Base-by-base conservation (phyloP, 2,113 vertebrate genomes). In the Anser cygnoides region DNA sequence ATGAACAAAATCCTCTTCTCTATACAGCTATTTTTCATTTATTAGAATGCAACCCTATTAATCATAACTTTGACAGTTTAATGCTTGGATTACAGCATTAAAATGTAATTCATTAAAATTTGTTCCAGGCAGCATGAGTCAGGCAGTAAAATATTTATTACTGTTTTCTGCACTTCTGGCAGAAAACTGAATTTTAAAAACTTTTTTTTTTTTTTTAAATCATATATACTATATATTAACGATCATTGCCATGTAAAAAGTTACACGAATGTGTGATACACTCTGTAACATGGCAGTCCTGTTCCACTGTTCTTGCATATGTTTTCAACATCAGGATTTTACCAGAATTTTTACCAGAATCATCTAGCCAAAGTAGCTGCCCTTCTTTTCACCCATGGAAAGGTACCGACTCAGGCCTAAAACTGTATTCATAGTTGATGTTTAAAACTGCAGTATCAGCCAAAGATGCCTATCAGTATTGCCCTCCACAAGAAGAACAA, bases 81-180 rank as follows among this genome's bases (percentile, higher is more conserved):
- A 92, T 94, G 87, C 90, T 96, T 96, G 84, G 75, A 90, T 93
- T 96, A 61, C n/a, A 96, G 44, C 59, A 97, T 96, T 89, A 96
- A 97, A 91, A 92, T 94, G 52, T 92, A 97, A 96, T 94, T 93
- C 93, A 97, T 97, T 96, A 97, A 97, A 97, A 95, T 96, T 79
- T 96, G 52, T 97, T 97, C 84, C 72, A 96, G 88, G 88, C 87
- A 96, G 13, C 9, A 6, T 96, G 89, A 96, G 82, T 94, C 91
- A 96, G 61, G 26, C 71, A 96, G 74, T 92, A 94, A 96, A 97
- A 96, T 96, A 97, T 98, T 98, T 98, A 96, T 97, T 96, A 97
- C 88, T 96, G 28, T 68, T 96, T 96, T 95, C 85, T 97, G 11
- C 39, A 90, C 65, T 96, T 98, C 70, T 87, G 68, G 39, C 54